These are phyloP conservation scores for Gerris lacustris DNA, from an alignment of 2,888 invertebrate species.

Conservation along the genomic window DNA sequence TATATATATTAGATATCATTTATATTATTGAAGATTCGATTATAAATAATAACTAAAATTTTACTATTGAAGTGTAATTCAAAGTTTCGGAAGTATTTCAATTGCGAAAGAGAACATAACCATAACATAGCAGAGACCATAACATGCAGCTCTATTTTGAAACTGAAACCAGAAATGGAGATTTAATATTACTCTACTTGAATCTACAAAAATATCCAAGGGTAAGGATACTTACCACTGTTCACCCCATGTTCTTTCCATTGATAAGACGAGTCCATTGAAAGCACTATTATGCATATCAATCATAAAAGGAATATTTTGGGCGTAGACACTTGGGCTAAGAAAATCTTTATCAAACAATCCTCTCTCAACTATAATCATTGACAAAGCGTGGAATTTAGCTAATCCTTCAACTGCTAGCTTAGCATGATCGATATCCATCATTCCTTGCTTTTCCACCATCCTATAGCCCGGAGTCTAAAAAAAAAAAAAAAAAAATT, in stretches of 20 bases:
- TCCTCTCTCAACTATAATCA: conserved; percentile 12
- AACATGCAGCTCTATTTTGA: too few species aligned
- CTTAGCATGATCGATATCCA: conserved; percentile 16
- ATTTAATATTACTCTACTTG: too few species aligned
- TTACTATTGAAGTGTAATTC: too few species aligned
- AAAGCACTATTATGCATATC: conserved; percentile 7
- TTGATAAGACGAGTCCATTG: background rate
- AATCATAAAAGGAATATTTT: conserved; percentile 7
- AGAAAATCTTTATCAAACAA: background rate
- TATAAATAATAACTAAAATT: too few species aligned
- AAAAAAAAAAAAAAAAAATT: background rate
- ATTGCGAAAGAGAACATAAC: too few species aligned
- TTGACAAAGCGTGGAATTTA: conserved; percentile 21
- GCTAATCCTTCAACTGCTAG: conserved; percentile 17
- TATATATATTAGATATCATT: too few species aligned
- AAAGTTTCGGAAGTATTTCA: too few species aligned
- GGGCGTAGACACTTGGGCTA: background rate
- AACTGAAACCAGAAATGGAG: too few species aligned
- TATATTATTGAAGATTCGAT: too few species aligned
- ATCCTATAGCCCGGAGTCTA: conserved; percentile 22
- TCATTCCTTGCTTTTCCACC: conserved; percentile 10
- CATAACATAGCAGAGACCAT: too few species aligned
- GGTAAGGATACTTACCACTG: conserved; percentile 20
- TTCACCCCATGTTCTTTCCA: conserved; percentile 18
- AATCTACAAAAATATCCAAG: too few species aligned